Base-by-base conservation (phyloP, 2,888 invertebrate species). In the Pilophorus perplexus region DNA sequence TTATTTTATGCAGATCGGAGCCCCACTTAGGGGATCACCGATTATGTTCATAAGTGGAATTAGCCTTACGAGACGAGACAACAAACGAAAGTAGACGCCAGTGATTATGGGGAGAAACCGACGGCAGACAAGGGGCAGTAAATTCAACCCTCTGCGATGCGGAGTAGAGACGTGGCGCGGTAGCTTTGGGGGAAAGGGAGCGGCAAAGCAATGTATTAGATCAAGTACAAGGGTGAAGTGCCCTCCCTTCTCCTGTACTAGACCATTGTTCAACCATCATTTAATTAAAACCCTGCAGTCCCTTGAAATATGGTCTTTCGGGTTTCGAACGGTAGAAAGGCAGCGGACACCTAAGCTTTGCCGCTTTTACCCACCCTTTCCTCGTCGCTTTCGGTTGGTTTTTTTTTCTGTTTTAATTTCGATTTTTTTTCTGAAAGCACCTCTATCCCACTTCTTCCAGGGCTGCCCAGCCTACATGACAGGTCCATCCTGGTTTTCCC, bases 251-350 rank as follows among this genome's bases (percentile, higher is more conserved):
- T 64, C 64, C 64, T 64, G 64, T 64, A 28, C 64, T 52, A 64
- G 64, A 64, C 64, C 64, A 64, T 64, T 64, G 64, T 64, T 64
- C 64, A 64, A 64, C 50, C 64, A 64, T 64, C 64, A 64, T 64
- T 64, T 64, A 64, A 64, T 64, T 64, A 64, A 64, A 64, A 64
- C 52, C 59, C 48, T 44, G 40, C 40, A 64, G 46, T 14, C 64
- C 52, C 64, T 64, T 64, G 64, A 64, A 64, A 64, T 64, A 64
- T 64, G 64, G 64, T 52, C 64, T 52, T 52, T 28, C 46, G 16
- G 37, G 33, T 62, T 46, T 62, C 62, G 50, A 62, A 28, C 46
- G 46, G 14, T 27, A 62, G 48, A 62, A 48, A 62, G 18, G 62
- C 33, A 42, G 44, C 37, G 25, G 48, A 46, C 62, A 62, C 62